Conservation (phyloP, 2,113 vertebrate species). For the Lampris incognitus region DNA sequence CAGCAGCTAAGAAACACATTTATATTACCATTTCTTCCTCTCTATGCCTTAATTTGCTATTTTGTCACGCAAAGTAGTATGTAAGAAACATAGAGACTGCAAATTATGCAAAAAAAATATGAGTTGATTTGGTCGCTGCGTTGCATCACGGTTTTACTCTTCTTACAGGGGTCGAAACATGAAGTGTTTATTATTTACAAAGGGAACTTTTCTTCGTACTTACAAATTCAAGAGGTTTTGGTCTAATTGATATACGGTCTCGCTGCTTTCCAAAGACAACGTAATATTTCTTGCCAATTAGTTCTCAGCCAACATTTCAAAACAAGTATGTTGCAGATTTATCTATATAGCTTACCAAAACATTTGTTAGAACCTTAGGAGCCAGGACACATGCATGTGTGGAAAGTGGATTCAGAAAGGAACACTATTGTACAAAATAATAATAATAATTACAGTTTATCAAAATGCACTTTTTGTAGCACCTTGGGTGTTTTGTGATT, state of each 20-base stretch:
- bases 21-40: conserved; percentile 66
- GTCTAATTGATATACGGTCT: conserved; percentile 82
- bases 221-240: conserved; percentile 83
- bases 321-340: conserved; percentile 65
- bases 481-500: conserved; percentile 86
- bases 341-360: conserved; percentile 58
- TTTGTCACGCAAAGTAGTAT: conserved; percentile 18
- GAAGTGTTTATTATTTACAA: conserved; percentile 87
- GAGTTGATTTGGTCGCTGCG: conserved; percentile 23
- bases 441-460: conserved; percentile 98
- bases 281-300: conserved; percentile 66
- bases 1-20: conserved; percentile 47
- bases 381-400: conserved; percentile 91
- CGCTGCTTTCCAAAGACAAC: conserved; percentile 79
- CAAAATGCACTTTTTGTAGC: conserved; percentile 89
- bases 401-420: conserved; percentile 88
- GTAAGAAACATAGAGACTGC: conserved; percentile 23
- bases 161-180: conserved; percentile 50
- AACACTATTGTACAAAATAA: conserved; percentile 94
- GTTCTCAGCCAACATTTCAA: conserved; percentile 34
- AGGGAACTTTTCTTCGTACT: conserved; percentile 87
- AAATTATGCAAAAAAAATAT: conserved; percentile 11
- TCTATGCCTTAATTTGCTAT: conserved; percentile 61
- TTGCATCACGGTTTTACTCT: conserved; percentile 41
- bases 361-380: conserved; percentile 76